phyloP scores from a whole-genome alignment of 2,797 vertebrate species.

The Eulemur rubriventer region DNA sequence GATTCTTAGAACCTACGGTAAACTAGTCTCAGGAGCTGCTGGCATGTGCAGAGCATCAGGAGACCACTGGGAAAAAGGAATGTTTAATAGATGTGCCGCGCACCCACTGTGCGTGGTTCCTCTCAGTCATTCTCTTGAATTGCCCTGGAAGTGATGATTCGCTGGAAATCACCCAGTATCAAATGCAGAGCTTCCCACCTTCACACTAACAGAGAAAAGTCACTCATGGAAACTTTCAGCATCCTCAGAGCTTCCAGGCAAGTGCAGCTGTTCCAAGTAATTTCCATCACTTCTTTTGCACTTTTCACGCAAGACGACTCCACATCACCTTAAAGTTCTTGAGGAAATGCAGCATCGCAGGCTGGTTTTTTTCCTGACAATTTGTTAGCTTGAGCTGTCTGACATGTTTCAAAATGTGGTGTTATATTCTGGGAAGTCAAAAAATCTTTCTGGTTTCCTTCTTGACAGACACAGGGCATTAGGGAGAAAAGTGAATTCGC shows the following conservation, averaged over 20 bases:
- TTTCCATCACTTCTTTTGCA: background rate
- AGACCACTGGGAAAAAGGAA: background rate
- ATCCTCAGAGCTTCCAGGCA: background rate
- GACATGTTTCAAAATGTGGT: background rate
- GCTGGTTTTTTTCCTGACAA: background rate
- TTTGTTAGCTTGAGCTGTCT: background rate
- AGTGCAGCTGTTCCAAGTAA: background rate
- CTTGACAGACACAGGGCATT: background rate
- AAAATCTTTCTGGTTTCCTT: background rate
- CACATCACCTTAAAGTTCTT: background rate
- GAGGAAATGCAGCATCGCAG: background rate
- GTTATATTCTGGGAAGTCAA: background rate
- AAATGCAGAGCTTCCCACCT: background rate
- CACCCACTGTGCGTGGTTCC: background rate
- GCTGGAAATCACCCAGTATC: background rate
- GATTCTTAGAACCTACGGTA: background rate
- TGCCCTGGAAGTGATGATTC: background rate
- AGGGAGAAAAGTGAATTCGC: background rate
- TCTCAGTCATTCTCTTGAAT: background rate
- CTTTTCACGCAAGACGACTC: background rate
- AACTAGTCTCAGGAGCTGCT: background rate
- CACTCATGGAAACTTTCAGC: background rate
- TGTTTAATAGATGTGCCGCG: background rate
- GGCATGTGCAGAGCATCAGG: background rate
- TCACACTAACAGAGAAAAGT: background rate